Percentiles rank a stretch among this genome's conserved stretches.
Evolutionary conservation across 2,797 vertebrate genomes (phyloP).

Genomic region (Spinibarbus caldwelli): DNA sequence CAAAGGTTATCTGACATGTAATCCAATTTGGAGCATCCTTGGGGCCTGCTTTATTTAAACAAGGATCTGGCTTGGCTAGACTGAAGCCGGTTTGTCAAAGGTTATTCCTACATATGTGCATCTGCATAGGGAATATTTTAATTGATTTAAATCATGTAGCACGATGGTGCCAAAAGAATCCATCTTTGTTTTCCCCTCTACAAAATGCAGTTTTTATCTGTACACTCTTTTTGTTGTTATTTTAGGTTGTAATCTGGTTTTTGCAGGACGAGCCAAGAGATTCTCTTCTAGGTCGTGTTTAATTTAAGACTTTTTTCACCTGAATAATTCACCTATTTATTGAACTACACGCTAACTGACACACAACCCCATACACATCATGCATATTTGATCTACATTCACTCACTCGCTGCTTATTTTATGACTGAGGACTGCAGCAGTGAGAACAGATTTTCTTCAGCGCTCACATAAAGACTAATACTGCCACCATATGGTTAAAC

Average conservation of each 20-base stretch:
- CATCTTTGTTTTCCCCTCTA: background rate
- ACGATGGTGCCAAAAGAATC: background rate
- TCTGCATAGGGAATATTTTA: conserved; percentile 33
- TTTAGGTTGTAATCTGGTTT: background rate
- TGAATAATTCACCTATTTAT: conserved; percentile 57
- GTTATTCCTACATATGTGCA: too few relatives aligned
- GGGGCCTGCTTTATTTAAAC: conserved; percentile 47
- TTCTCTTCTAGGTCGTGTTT: conserved; percentile 45
- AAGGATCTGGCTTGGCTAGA: conserved; percentile 26
- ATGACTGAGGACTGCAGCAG: conserved; percentile 20
- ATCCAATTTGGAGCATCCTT: conserved; percentile 51
- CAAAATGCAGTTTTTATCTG: background rate
- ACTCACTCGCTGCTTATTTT: conserved; percentile 38
- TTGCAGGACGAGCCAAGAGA: conserved; percentile 13
- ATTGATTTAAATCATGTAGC: conserved; percentile 3
- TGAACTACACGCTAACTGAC: conserved; percentile 56
- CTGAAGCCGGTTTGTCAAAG: conserved; percentile 2
- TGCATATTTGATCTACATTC: conserved; percentile 54
- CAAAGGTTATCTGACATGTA: conserved; percentile 58
- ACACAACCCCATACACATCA: conserved; percentile 56
- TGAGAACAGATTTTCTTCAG: background rate
- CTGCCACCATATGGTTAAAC: conserved; percentile 60
- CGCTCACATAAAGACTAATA: conserved; percentile 49
- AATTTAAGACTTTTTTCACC: conserved; percentile 30
- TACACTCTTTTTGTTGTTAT: background rate